Base-by-base conservation (phyloP, 2,888 invertebrate species). In the Rhopalosiphum nymphaeae region DNA sequence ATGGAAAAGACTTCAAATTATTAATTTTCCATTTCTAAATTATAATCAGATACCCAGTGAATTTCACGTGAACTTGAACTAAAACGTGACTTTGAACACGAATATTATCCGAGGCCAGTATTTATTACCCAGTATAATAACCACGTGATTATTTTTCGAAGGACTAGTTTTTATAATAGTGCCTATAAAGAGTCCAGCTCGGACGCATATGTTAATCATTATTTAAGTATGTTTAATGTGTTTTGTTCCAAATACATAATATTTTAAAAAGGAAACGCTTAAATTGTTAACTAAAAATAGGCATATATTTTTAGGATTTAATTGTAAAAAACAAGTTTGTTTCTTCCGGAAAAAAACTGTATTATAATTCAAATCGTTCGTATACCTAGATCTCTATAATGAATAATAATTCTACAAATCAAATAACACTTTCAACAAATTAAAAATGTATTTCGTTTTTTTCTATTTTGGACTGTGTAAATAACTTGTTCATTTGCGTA, bases 41-140 rank as follows among this genome's bases (percentile, higher is more conserved):
- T 29, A 84, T 67, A n/a, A 56, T 42, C 56, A 56, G 84, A 46
- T 49, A 67, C 3, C 36, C 3, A 53, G 21, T 57, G 49, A 87
- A 92, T 61, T 92, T 88, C 92, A 53, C 92, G 67, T 21, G 92
- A 92, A 92, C 92, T 92, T 92, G 92, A 92, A 92, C 53, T n/a
- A n/a, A 88, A 56, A 92, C 92, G 92, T 88, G 92, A 89, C 88
- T 88, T 88, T 89, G 88, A n/a, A 92, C 78, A 92, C 67, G 92
- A 88, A 53, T 44, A 78, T 49, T 91, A 56, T 67, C n/a, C 67
- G 49, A 92, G 87, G 87, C 56, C 88, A 85, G 44, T 61, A 61
- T 86, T n/a, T 46, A 87, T 91, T 56, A 36, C 36, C 36, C 21
- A 42, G 21, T 85, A 56, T 56, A 91, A 84, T 84, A 56, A 84